These are phyloP conservation scores for Microctenopoma lineatum DNA, from an alignment of 2,797 vertebrate genomes.

Conservation along the genomic window DNA sequence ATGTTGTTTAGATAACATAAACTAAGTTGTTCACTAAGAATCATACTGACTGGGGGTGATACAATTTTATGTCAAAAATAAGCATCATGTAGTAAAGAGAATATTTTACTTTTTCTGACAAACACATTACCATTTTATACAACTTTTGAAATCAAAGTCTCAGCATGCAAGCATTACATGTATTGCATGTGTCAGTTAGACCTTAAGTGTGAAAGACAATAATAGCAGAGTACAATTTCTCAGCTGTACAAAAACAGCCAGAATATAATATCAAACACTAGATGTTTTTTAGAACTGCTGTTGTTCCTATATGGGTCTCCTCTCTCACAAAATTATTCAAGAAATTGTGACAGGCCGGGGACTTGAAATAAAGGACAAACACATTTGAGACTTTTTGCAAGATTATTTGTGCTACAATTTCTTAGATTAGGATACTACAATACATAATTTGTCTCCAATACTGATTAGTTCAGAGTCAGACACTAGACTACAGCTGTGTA, in stretches of 20 bases:
- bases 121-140: no score
- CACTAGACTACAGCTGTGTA: background rate
- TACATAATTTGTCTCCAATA: conserved; percentile 7
- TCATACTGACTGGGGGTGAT: background rate
- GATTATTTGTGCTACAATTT: background rate
- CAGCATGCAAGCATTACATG: no score
- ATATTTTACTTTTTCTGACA: no score
- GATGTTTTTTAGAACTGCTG: conserved; percentile 17
- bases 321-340: conserved; percentile 20
- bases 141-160: no score
- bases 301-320: conserved; percentile 7
- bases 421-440: conserved; percentile 1
- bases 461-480: conserved; percentile 4
- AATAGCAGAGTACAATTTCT: background rate
- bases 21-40: conserved; percentile 3
- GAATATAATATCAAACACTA: background rate
- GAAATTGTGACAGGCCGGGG: conserved; percentile 7
- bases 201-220: background rate
- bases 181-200: background rate
- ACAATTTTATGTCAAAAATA: background rate
- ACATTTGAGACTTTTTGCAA: background rate
- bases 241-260: background rate
- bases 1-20: background rate
- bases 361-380: background rate
- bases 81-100: background rate